Evolutionary conservation across 2,113 vertebrate species (phyloP), one percentile per base, ranked within the genome.

Genomic region (Micromys minutus): DNA sequence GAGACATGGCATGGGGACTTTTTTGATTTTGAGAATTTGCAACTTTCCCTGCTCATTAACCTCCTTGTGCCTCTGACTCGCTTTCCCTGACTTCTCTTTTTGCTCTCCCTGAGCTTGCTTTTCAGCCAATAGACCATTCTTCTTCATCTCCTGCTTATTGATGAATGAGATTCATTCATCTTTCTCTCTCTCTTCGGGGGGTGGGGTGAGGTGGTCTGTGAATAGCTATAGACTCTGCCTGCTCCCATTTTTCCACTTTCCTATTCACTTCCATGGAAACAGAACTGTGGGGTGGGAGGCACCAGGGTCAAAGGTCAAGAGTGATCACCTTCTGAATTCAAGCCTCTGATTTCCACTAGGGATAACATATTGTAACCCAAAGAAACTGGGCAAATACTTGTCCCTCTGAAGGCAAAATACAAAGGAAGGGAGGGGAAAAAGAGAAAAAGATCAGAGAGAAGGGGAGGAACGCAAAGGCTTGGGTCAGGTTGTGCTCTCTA

Each of bases 91-190:
- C 65, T 95, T 74, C 87, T 97, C 93, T 93, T 45, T 87, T 90
- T 57, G 87, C 89, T 84, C 91, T 95, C 96, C 76, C 94, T 97
- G n/a, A 91, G 97, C 96, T 98, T 91, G 95, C 95, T 97, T 98
- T 98, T 98, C 94, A 97, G 96, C 89, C 96, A 94, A 13, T 5
- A 7, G 84, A 83, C 95, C 98, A 98, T 97, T 98, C 97, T 97
- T 98, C 96, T 96, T 97, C 94, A 92, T 98, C 98, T 96, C 98
- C 97, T 97, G 92, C 98, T 98, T 93, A 3, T 98, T 98, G 98
- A 98, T 99, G 98, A 99, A 98, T 98, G 98, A 97, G 97, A 98
- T 98, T 98, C 98, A 98, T 99, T 99, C 98, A 98, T 98, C 98
- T 98, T 98, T 98, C 97, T 96, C 12, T 69, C 34, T 81, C 57